Percentiles rank a stretch among this genome's conserved stretches.
These are phyloP conservation scores for Trachymyrmex septentrionalis DNA, from an alignment of 1,140 invertebrate species.

Conservation along the genomic window DNA sequence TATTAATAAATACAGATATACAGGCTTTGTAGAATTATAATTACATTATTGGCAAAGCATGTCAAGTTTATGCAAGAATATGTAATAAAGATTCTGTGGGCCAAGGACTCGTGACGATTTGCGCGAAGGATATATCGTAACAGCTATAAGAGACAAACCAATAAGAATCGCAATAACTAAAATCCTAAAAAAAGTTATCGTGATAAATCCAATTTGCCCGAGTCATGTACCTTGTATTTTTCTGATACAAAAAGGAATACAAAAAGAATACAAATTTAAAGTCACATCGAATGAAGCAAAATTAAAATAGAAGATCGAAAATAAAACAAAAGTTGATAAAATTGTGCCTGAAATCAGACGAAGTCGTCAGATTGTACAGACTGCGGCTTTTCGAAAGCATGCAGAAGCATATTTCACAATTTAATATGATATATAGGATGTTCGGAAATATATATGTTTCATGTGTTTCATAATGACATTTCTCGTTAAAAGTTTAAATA, in stretches of 20 bases:
- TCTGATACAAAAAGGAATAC: neutral
- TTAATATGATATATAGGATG: constrained; percentile 18
- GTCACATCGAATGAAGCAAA: neutral
- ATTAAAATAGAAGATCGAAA: neutral
- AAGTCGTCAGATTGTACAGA: constrained; percentile 44
- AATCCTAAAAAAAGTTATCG: neutral
- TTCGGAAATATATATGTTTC: constrained; percentile 9
- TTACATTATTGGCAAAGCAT: neutral
- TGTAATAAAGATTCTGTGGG: constrained; percentile 18
- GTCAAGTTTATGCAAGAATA: constrained; percentile 35
- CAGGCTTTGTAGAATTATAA: constrained; percentile 6
- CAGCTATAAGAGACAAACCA: neutral
- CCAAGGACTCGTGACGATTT: constrained; percentile 23
- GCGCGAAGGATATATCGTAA: constrained; percentile 4
- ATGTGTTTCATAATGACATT: neutral
- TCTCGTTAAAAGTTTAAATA: neutral
- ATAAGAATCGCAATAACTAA: constrained; percentile 17
- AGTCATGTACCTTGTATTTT: neutral
- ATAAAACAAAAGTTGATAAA: neutral
- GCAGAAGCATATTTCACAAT: neutral
- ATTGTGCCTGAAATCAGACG: constrained; percentile 31
- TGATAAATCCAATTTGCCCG: neutral
- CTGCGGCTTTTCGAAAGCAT: neutral
- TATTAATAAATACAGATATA: neutral
- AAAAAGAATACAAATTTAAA: neutral